These are phyloP conservation scores for Polypterus bichir DNA, from an alignment of 2,113 vertebrate species.

Conservation along the genomic window DNA sequence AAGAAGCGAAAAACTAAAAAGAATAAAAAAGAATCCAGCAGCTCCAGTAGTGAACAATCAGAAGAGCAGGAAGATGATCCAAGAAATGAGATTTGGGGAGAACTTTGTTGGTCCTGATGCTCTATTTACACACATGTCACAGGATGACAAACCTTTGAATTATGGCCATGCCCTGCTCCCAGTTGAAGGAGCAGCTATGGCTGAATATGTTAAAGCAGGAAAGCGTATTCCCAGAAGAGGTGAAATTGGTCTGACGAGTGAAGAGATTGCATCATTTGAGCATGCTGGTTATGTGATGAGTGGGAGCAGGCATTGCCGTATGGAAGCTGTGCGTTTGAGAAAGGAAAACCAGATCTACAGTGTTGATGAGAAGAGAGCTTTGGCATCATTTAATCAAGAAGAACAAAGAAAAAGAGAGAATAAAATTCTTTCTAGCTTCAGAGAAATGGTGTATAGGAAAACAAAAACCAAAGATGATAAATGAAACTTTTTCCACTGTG, in stretches of 20 bases:
- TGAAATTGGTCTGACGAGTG: constrained; percentile 63
- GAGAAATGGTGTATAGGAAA: constrained; percentile 94
- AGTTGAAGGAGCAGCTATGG: constrained; percentile 64
- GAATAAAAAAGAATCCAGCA: constrained; percentile 46
- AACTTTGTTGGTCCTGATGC: constrained; percentile 60
- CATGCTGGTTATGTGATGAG: constrained; percentile 66
- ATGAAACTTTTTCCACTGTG: constrained; percentile 26
- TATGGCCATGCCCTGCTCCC: constrained; percentile 63
- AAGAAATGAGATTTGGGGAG: constrained; percentile 49
- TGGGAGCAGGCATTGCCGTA: constrained; percentile 83
- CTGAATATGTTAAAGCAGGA: constrained; percentile 64
- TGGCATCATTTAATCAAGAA: constrained; percentile 95
- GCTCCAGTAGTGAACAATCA: constrained; percentile 55
- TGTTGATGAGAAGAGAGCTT: constrained; percentile 84
- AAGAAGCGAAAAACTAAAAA: constrained; percentile 57
- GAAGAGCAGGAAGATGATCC: constrained; percentile 37
- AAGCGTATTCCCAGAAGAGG: constrained; percentile 66
- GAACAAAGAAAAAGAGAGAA: constrained; percentile 88
- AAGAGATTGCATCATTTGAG: constrained; percentile 61
- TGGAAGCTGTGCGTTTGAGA: constrained; percentile 94
- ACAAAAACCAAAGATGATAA: constrained; percentile 95
- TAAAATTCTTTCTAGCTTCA: constrained; percentile 92
- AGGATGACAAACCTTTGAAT: constrained; percentile 63
- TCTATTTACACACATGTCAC: constrained; percentile 51
- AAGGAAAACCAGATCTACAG: constrained; percentile 99